Percentiles rank a stretch among this genome's conserved stretches.
Evolutionary conservation across 2,113 vertebrate species (phyloP).

Genomic region (Toxotes chatareus): DNA sequence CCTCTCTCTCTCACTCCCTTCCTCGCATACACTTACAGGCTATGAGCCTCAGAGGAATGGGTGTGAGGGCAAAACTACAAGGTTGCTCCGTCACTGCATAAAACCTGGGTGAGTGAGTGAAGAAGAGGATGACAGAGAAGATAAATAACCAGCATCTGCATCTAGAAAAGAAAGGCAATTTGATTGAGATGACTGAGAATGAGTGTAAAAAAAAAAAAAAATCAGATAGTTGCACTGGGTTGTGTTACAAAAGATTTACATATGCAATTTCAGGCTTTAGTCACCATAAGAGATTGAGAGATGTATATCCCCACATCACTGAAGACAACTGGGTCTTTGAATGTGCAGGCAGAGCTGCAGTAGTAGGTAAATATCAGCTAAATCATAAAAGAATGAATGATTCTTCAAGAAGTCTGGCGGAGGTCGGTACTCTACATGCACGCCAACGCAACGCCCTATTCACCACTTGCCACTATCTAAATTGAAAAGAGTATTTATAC

Average conservation of each 20-base stretch:
- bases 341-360: constrained; percentile 17
- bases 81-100: constrained; percentile 54
- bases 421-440: constrained; percentile 54
- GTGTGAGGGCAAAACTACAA: constrained; percentile 60
- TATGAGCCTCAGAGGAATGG: constrained; percentile 37
- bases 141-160: constrained; percentile 21
- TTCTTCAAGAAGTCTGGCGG: constrained; percentile 53
- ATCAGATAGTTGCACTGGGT: background rate
- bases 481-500: constrained; percentile 82
- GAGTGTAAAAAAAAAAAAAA: background rate
- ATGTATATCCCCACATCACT: constrained; percentile 24
- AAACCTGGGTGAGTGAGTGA: constrained; percentile 28
- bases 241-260: constrained; percentile 40
- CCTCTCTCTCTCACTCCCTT: background rate
- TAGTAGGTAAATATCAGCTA: constrained; percentile 15
- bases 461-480: constrained; percentile 74
- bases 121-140: constrained; percentile 17
- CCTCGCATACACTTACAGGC: constrained; percentile 41
- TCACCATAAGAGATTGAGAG: constrained; percentile 25
- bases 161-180: constrained; percentile 1
- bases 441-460: constrained; percentile 49
- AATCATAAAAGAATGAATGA: constrained; percentile 60
- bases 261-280: constrained; percentile 48
- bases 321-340: constrained; percentile 30
- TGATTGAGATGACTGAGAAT: constrained; percentile 26